A percentile compares a stretch with the other conserved stretches of the same genome.
These are phyloP conservation scores for Drosophila engyochracea DNA, from an alignment of 2,888 invertebrate species.

Conservation along the genomic window DNA sequence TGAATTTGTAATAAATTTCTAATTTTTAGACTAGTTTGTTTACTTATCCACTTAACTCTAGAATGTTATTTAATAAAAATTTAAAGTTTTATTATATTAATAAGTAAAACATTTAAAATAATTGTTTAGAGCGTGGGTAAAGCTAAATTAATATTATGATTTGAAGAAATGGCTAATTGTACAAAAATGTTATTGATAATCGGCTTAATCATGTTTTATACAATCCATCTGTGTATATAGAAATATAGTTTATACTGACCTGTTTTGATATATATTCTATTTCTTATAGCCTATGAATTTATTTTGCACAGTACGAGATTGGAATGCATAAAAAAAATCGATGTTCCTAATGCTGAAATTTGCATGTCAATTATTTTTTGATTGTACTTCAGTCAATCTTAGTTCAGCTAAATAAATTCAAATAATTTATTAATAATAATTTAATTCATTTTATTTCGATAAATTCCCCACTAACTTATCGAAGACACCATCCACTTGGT, in stretches of 20 bases:
- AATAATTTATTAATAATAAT: neutral
- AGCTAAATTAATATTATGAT: neutral
- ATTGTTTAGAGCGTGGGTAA: neutral
- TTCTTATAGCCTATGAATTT: neutral
- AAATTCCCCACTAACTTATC: constrained; percentile 20
- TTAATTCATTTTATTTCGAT: neutral
- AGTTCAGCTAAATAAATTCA: neutral
- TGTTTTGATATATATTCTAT: neutral
- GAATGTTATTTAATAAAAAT: neutral
- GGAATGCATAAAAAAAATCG: neutral
- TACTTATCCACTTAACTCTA: neutral
- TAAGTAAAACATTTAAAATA: neutral
- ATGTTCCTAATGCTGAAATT: neutral
- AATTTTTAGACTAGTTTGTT: neutral
- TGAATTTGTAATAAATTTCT: constrained; percentile 1
- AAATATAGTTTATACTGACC: neutral
- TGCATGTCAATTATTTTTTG: neutral
- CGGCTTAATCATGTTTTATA: neutral
- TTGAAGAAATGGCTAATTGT: neutral
- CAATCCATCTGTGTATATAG: neutral
- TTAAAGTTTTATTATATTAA: neutral
- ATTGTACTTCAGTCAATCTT: neutral
- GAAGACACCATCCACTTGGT: constrained; percentile 29
- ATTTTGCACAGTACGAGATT: neutral
- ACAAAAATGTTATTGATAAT: rapidly evolving